These are phyloP conservation scores for Molorchus minor DNA, from an alignment of 2,888 invertebrate species.

Conservation along the genomic window DNA sequence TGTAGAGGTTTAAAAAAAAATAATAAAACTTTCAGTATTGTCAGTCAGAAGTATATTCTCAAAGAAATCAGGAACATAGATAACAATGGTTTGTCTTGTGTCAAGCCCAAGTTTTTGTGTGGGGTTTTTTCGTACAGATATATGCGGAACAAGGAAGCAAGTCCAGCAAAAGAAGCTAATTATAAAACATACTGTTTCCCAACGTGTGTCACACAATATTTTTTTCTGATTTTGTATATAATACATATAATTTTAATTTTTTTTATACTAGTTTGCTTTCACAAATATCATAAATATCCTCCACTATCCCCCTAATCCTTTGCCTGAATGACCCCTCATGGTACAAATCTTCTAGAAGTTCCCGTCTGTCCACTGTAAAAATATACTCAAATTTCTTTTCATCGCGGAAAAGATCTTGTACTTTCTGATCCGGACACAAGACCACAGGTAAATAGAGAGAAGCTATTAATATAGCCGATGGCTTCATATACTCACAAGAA, in stretches of 20 bases:
- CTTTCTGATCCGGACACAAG: not conserved
- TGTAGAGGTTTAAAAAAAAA: too few species aligned
- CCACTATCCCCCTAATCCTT: constrained; percentile 8
- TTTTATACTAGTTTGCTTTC: not conserved
- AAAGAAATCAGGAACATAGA: too few species aligned
- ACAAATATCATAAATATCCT: constrained; percentile 25
- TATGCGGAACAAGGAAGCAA: too few species aligned
- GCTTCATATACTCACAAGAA: constrained; percentile 42
- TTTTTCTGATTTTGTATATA: too few species aligned
- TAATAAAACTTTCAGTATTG: too few species aligned
- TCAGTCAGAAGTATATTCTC: too few species aligned
- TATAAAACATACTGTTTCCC: too few species aligned
- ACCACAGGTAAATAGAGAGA: constrained; percentile 6
- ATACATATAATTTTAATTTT: not conserved
- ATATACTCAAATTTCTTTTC: not conserved
- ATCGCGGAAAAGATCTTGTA: constrained; percentile 11
- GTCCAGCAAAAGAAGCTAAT: too few species aligned
- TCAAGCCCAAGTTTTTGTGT: too few species aligned
- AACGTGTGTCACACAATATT: too few species aligned
- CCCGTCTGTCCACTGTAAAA: constrained; percentile 10
- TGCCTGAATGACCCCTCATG: not conserved
- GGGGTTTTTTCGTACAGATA: too few species aligned
- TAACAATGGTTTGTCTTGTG: too few species aligned
- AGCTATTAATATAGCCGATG: constrained; percentile 32
- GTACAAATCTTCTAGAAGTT: constrained; percentile 11